Evolutionary conservation across 2,888 invertebrate genomes (phyloP).

Genomic region (Meandrusa payeni): DNA sequence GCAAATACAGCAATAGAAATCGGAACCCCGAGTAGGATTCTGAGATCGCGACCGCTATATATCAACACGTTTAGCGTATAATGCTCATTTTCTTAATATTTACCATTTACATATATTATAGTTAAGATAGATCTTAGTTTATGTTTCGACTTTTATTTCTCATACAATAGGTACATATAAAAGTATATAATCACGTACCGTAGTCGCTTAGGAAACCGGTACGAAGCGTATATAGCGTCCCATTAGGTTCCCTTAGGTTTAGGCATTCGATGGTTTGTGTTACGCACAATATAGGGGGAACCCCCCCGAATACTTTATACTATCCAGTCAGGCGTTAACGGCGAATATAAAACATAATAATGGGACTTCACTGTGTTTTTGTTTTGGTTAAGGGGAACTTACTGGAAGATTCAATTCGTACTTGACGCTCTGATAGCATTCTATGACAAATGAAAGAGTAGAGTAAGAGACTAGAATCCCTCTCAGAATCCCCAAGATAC

Average conservation of each 20-base stretch:
- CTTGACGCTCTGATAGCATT: no score
- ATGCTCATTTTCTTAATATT: constrained; percentile 76
- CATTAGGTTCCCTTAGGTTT: constrained; percentile 51
- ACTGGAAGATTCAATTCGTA: no score
- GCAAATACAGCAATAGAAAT: constrained; percentile 18
- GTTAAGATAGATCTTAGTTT: constrained; percentile 68
- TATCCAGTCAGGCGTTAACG: constrained; percentile 22
- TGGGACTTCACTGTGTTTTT: no score
- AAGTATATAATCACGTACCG: constrained; percentile 54
- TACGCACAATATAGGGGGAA: constrained; percentile 63
- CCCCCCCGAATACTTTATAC: constrained; percentile 34
- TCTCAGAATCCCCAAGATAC: no score
- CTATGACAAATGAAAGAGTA: no score
- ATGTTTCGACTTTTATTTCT: constrained; percentile 54
- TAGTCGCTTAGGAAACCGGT: constrained; percentile 47
- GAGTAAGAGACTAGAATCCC: no score
- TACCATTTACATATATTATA: constrained; percentile 72
- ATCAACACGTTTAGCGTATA: constrained; percentile 67
- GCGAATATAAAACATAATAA: no score
- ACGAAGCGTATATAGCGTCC: constrained; percentile 37
- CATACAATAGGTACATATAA: constrained; percentile 38
- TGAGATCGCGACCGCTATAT: constrained; percentile 70
- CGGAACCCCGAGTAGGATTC: constrained; percentile 29
- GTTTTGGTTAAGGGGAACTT: no score
- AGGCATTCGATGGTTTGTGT: constrained; percentile 47